phyloP scores from a whole-genome alignment of 92 coral and sea anemone species.

The Phymanthus crucifer region DNA sequence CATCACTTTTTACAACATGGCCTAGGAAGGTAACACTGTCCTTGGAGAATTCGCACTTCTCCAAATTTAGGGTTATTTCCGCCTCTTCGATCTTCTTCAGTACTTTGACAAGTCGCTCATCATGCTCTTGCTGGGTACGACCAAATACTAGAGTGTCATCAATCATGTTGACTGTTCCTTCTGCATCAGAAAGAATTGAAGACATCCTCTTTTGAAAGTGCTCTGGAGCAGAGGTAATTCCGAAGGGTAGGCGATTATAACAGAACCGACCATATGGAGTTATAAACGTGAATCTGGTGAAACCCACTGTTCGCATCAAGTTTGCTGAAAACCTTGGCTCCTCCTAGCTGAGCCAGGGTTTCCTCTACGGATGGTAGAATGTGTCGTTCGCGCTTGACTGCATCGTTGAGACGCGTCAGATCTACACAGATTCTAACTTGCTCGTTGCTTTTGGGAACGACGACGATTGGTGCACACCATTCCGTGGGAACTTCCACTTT shows the following conservation, averaged over 20 bases:
- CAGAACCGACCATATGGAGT: conserved; percentile 42
- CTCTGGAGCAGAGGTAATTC: conserved; percentile 44
- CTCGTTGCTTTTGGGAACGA: conserved; percentile 53
- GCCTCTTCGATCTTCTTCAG: conserved; percentile 21
- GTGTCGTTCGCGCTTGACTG: too few species aligned
- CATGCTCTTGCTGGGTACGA: conserved; percentile 18
- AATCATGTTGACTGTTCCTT: conserved; percentile 37
- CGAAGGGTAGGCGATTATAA: conserved; percentile 42
- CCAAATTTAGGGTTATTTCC: conserved; percentile 29
- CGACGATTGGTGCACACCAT: conserved; percentile 48
- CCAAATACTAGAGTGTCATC: conserved; percentile 1
- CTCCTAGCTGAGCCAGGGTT: conserved; percentile 56
- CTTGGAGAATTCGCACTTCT: conserved; percentile 44
- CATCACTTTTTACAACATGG: conserved; percentile 27
- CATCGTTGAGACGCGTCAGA: too few species aligned
- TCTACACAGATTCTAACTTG: too few species aligned
- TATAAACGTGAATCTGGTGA: too few species aligned
- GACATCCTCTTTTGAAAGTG: conserved; percentile 53
- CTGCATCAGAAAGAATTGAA: conserved; percentile 27
- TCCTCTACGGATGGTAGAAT: conserved; percentile 51
- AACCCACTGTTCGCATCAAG: too few species aligned
- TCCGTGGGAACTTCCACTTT: too few species aligned
- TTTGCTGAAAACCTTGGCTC: conserved; percentile 41
- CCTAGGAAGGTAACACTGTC: conserved; percentile 34
- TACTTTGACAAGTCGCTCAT: conserved; percentile 23